Conservation (phyloP, 1,140 invertebrate genomes). For the Metopolophium dirhodum region DNA sequence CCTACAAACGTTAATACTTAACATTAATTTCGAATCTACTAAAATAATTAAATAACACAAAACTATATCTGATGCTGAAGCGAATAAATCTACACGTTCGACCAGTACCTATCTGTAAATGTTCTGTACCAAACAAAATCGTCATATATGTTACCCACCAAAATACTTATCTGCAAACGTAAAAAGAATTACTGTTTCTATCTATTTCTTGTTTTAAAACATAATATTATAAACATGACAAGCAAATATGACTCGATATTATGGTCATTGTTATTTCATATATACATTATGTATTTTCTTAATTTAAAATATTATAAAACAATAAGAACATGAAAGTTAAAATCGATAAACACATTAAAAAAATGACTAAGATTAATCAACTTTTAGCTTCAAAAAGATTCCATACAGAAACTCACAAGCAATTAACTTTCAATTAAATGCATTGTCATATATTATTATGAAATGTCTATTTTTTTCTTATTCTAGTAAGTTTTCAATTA, state of each 20-base stretch:
- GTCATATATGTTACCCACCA: background rate
- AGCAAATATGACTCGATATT: background rate
- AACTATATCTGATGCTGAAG: background rate
- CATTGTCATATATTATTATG: background rate
- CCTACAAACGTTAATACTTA: no score
- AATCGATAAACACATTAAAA: background rate
- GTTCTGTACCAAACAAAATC: background rate
- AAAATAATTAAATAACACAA: background rate
- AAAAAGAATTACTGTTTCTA: background rate
- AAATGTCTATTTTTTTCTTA: background rate
- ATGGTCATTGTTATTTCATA: background rate
- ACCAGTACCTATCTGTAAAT: background rate
- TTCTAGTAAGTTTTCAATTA: background rate
- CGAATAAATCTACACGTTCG: background rate
- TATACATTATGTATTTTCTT: background rate
- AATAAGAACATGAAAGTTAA: background rate
- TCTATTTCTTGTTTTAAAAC: background rate
- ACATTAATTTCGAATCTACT: no score
- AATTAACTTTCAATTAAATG: conserved; percentile 19
- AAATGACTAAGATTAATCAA: background rate
- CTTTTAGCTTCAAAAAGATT: background rate
- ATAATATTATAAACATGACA: background rate
- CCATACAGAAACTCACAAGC: background rate
- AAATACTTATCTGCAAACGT: background rate
- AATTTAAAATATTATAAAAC: background rate